A percentile compares a stretch with the other conserved stretches of the same genome.
Conservation (phyloP, 1,140 invertebrate genomes). For the Arion vulgaris region DNA sequence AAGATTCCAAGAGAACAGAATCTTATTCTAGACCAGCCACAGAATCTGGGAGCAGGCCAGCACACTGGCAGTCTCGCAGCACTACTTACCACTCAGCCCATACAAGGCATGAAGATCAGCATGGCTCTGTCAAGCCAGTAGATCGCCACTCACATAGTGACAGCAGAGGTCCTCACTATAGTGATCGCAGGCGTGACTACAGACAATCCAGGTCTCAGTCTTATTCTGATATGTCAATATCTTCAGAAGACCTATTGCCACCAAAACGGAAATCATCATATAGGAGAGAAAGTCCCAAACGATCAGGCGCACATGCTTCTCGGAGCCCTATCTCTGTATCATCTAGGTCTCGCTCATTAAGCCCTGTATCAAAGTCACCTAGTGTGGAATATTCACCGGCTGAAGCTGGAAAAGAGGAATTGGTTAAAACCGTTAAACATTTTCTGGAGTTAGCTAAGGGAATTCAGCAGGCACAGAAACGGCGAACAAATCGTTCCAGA, state of each 20-base stretch:
- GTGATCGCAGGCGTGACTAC: background rate
- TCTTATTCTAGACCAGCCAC: background rate
- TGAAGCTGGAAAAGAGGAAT: background rate
- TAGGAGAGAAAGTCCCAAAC: constrained; percentile 3
- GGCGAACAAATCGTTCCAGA: background rate
- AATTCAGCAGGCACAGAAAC: background rate
- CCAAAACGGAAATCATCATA: background rate
- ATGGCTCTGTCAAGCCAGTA: background rate
- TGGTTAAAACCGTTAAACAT: constrained; percentile 19
- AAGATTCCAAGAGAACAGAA: background rate
- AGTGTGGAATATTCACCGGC: background rate
- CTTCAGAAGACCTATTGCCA: background rate
- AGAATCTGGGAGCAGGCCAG: background rate
- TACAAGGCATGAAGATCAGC: background rate
- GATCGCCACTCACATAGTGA: background rate
- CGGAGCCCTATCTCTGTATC: constrained; percentile 17
- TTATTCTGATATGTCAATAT: constrained; percentile 9
- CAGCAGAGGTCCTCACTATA: background rate
- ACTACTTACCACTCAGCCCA: background rate
- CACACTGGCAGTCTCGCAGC: constrained; percentile 1
- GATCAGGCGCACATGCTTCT: background rate
- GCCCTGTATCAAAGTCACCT: constrained; percentile 24
- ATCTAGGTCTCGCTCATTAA: constrained; percentile 13
- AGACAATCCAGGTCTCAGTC: constrained; percentile 3
- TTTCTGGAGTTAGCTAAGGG: constrained; percentile 15